A percentile compares a stretch with the other conserved stretches of the same genome.
Evolutionary conservation across 2,888 invertebrate genomes (phyloP).

Genomic region (Cetonia aurata): DNA sequence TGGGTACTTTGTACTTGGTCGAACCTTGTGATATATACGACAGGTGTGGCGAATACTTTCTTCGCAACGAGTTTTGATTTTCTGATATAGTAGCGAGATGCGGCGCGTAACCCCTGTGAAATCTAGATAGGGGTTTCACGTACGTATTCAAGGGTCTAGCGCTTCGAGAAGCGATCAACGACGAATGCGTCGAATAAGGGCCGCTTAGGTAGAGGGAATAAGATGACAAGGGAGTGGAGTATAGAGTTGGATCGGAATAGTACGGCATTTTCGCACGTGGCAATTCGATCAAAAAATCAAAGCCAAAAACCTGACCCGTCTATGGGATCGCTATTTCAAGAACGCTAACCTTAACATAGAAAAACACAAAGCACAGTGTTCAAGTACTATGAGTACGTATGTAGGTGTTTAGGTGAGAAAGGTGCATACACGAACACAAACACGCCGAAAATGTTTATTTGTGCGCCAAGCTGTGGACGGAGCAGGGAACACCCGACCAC

Average conservation of each 20-base stretch:
- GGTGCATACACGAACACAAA: slow-evolving; percentile 13
- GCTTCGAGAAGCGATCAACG: slow-evolving; percentile 62
- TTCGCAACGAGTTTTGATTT: slow-evolving; percentile 67
- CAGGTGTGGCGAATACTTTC: slow-evolving; percentile 70
- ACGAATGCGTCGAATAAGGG: slow-evolving; percentile 71
- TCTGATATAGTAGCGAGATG: slow-evolving; percentile 82
- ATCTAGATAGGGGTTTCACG: slow-evolving; percentile 55
- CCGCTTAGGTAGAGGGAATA: slow-evolving; percentile 69
- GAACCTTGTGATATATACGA: slow-evolving; percentile 60
- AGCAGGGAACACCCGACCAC: slow-evolving; percentile 42
- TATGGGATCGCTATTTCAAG: slow-evolving; percentile 19
- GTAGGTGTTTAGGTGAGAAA: neutral
- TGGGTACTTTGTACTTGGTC: slow-evolving; percentile 68
- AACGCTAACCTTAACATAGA: slow-evolving; percentile 28
- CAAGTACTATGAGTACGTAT: neutral
- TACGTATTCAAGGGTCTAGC: slow-evolving; percentile 55
- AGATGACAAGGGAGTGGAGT: slow-evolving; percentile 72
- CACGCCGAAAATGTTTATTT: slow-evolving; percentile 47
- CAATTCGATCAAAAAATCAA: slow-evolving; percentile 18
- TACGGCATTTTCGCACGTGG: slow-evolving; percentile 71
- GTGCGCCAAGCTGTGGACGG: slow-evolving; percentile 27
- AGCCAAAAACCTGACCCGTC: slow-evolving; percentile 7
- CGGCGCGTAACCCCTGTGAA: slow-evolving; percentile 75
- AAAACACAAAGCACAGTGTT: slow-evolving; percentile 26
- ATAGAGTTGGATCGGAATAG: slow-evolving; percentile 71